phyloP scores from a whole-genome alignment of 2,113 vertebrate species.

The Apaloderma vittatum region DNA sequence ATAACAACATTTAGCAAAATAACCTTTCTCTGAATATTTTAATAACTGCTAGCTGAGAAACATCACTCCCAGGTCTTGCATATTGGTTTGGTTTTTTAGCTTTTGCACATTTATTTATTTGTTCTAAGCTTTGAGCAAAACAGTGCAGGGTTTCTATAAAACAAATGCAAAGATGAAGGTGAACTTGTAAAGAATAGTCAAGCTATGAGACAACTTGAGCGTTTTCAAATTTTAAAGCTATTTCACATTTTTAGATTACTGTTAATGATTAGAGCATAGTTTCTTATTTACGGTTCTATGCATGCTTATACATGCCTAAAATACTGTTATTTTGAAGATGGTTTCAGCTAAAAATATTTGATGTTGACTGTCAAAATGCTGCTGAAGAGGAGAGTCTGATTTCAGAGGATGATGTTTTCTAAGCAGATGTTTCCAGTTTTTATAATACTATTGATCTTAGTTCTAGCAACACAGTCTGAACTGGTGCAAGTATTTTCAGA shows the following conservation, averaged over 20 bases:
- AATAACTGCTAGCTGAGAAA: background rate
- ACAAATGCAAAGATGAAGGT: background rate
- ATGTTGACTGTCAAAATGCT: background rate
- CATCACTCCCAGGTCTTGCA: background rate
- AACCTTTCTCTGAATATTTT: background rate
- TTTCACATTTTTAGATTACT: background rate
- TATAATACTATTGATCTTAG: background rate
- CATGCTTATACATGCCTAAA: background rate
- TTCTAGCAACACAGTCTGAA: background rate
- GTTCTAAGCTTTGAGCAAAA: background rate
- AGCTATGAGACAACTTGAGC: background rate
- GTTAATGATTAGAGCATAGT: background rate
- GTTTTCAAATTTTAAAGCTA: background rate
- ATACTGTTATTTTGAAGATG: background rate
- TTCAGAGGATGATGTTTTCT: background rate
- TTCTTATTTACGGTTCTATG: background rate
- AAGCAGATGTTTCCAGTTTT: constrained; percentile 26
- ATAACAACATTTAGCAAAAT: background rate
- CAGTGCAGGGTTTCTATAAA: background rate
- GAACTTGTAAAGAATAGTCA: background rate
- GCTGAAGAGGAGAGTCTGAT: background rate
- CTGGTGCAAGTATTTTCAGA: background rate
- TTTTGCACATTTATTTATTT: background rate
- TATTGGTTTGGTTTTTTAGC: background rate
- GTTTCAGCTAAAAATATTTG: background rate